Evolutionary conservation across 2,888 invertebrate species (phyloP).

Genomic region (Uloborus plumipes): DNA sequence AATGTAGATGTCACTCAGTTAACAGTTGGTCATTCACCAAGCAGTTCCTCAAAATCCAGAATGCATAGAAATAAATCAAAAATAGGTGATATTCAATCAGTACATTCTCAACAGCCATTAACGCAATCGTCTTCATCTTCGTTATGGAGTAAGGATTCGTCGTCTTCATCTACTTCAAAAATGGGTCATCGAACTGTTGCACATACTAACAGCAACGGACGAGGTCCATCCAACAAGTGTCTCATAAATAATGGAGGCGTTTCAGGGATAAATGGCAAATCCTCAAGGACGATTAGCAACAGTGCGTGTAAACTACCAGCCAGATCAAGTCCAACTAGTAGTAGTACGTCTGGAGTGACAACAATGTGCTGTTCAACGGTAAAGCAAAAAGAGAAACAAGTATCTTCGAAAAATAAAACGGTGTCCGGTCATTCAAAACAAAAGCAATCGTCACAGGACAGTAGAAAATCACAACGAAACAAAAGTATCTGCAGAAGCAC

Average conservation of each 20-base stretch:
- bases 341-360: conserved; percentile 50
- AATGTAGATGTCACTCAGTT: conserved; percentile 41
- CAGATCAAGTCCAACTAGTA: conserved; percentile 58
- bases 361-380: conserved; percentile 49
- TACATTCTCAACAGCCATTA: conserved; percentile 31
- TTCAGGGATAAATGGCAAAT: conserved; percentile 23
- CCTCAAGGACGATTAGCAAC: conserved; percentile 25
- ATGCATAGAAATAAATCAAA: conserved; percentile 45
- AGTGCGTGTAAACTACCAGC: conserved; percentile 31
- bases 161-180: conserved; percentile 39
- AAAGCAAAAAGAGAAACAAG: conserved; percentile 34
- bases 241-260: conserved; percentile 20
- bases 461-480: conserved; percentile 38
- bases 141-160: conserved; percentile 56
- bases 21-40: conserved; percentile 56
- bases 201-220: background rate
- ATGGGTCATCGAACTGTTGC: conserved; percentile 20
- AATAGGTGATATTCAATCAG: conserved; percentile 24
- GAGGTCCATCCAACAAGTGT: conserved; percentile 17
- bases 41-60: conserved; percentile 45
- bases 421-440: conserved; percentile 31
- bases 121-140: conserved; percentile 48
- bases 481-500: conserved; percentile 56
- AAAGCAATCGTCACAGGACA: conserved; percentile 31
- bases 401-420: conserved; percentile 28